These are phyloP conservation scores for Agrochola macilenta DNA, from an alignment of 2,888 invertebrate species.

Conservation along the genomic window DNA sequence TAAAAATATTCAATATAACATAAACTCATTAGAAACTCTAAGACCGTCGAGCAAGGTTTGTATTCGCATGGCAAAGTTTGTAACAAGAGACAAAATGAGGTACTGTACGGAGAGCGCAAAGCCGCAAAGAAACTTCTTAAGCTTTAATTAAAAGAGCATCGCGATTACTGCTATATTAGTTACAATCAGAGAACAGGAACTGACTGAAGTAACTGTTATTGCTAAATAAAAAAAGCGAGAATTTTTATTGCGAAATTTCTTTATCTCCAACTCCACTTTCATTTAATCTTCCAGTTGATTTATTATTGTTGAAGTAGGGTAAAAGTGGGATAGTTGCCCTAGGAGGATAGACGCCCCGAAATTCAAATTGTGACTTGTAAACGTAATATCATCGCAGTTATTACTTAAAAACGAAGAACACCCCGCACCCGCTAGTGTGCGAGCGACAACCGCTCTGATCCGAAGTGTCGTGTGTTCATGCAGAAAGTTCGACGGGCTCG, in stretches of 20 bases:
- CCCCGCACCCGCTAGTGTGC: too few species aligned
- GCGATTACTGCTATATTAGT: slow-evolving; percentile 84
- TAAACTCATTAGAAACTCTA: slow-evolving; percentile 28
- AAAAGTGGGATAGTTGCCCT: too few species aligned
- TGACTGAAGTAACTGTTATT: slow-evolving; percentile 58
- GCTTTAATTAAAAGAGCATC: slow-evolving; percentile 85
- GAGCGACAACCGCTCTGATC: too few species aligned
- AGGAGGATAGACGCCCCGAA: too few species aligned
- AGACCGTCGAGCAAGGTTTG: slow-evolving; percentile 14
- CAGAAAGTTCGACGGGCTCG: too few species aligned
- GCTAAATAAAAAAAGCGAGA: slow-evolving; percentile 25
- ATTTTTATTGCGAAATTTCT: slow-evolving; percentile 17
- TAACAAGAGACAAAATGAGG: slow-evolving; percentile 67
- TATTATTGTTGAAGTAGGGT: background rate
- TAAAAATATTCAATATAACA: slow-evolving; percentile 47
- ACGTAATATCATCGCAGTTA: too few species aligned
- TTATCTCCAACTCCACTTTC: background rate
- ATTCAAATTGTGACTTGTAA: too few species aligned
- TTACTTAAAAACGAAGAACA: too few species aligned
- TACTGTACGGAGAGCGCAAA: slow-evolving; percentile 66
- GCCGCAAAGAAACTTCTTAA: slow-evolving; percentile 82
- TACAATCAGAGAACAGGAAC: slow-evolving; percentile 75
- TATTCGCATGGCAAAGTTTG: slow-evolving; percentile 18
- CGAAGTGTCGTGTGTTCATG: too few species aligned
- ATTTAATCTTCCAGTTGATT: slow-evolving; percentile 16